Percentiles rank a stretch among this genome's conserved stretches.
Conservation (phyloP, 2,888 invertebrate species). For the Machimus atricapillus region DNA sequence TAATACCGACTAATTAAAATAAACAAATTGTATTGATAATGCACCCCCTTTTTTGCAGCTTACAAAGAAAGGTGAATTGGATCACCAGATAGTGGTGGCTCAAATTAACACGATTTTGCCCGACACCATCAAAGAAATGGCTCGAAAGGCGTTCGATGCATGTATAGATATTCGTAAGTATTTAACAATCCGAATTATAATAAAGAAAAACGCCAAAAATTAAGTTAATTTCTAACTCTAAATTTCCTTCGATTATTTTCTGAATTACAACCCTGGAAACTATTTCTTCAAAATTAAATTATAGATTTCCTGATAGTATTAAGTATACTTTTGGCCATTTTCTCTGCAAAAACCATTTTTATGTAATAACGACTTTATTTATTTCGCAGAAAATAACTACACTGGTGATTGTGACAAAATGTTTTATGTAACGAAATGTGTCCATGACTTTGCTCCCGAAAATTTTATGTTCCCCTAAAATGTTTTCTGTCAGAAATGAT, state of each 20-base stretch:
- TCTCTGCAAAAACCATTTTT: no score
- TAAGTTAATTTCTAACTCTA: no score
- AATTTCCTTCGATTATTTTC: no score
- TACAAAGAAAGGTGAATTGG: slow-evolving; percentile 58
- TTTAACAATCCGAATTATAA: neutral
- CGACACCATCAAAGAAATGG: slow-evolving; percentile 53
- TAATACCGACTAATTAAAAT: neutral
- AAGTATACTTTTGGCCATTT: no score
- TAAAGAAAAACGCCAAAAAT: no score
- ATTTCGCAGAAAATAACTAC: slow-evolving; percentile 54
- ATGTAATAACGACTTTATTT: no score
- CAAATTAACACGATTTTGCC: slow-evolving; percentile 58
- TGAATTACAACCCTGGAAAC: no score
- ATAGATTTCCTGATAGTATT: no score
- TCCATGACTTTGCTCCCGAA: slow-evolving; percentile 53
- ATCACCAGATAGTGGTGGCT: slow-evolving; percentile 54
- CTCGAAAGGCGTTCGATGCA: slow-evolving; percentile 50
- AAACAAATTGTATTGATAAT: neutral
- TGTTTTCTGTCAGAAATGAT: neutral
- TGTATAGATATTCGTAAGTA: slow-evolving; percentile 58
- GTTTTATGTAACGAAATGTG: slow-evolving; percentile 56
- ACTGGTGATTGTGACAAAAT: slow-evolving; percentile 56
- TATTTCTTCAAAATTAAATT: no score
- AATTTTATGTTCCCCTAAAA: slow-evolving; percentile 56
- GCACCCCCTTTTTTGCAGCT: slow-evolving; percentile 47